Percentiles rank a stretch among this genome's conserved stretches.
phyloP scores from a whole-genome alignment of 2,888 invertebrate species.

The Shargacucullia verbasci region DNA sequence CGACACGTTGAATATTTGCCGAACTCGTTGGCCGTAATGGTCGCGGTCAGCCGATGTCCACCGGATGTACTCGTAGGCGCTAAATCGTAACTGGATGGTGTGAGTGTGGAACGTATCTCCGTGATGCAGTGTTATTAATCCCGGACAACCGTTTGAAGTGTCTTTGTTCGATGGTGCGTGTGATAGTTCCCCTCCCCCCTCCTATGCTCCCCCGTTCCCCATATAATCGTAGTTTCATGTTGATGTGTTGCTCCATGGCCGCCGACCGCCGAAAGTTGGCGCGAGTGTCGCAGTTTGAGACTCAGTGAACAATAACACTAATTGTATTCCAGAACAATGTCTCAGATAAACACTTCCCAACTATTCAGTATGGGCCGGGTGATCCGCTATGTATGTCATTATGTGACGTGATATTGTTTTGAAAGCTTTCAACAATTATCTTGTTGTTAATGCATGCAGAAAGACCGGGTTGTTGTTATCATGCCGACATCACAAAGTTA shows the following conservation, averaged over 20 bases:
- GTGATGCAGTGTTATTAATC: background rate
- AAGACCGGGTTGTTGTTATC: too few species aligned
- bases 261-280: background rate
- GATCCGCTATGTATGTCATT: too few species aligned
- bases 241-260: background rate
- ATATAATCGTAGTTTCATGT: background rate
- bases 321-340: background rate
- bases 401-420: too few species aligned
- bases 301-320: background rate
- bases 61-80: too few species aligned
- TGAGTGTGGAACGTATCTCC: background rate
- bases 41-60: too few species aligned
- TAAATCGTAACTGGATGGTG: background rate
- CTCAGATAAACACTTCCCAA: background rate
- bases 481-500: too few species aligned
- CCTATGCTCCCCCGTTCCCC: background rate
- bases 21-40: too few species aligned
- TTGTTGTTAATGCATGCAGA: too few species aligned
- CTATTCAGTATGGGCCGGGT: too few species aligned
- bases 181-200: background rate
- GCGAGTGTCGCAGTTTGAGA: background rate
- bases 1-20: too few species aligned
- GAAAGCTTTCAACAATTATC: too few species aligned
- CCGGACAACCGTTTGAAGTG: background rate
- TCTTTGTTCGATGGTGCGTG: background rate